Base-by-base conservation (phyloP, 2,113 vertebrate species). In the Cryptotis parvus region DNA sequence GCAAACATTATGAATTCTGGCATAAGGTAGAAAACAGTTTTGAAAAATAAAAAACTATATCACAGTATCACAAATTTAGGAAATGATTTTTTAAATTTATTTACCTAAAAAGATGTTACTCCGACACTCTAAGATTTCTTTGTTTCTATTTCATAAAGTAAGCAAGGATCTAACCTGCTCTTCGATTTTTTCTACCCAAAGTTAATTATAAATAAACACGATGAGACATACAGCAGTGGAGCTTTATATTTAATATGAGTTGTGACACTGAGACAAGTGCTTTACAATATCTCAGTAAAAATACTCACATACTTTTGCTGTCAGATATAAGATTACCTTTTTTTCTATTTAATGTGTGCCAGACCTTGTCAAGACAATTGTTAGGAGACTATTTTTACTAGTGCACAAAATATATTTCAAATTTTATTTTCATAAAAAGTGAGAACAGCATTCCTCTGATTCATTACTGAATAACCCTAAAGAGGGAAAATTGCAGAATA, bases 401-500 rank as follows among this genome's bases (percentile, higher is more conserved):
- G 5, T 45, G 69, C 9, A 4, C 15, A 18, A 92, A 93, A 24
- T 22, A 41, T n/a, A 49, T 63, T 41, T 72, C 77, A 27, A 84
- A 92, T 91, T 90, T 84, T 5, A 22, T 14, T 65, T 89, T 91
- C 75, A 85, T 70, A 72, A 91, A 84, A 72, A 70, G 1, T 9
- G 12, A 79, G 92, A 83, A 61, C n/a, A 87, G 9, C 15, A 75
- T 81, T 73, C 55, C n/a, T 86, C 87, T 66, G 37, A 86, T 90
- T 92, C 52, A 86, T 86, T 95, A 88, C 63, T 88, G 43, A 92
- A 69, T 83, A 89, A 91, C 74, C 78, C 92, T 75, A 93, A 43
- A 91, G 80, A 96, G 69, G 84, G 43, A 94, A 86, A 95, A 86
- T 91, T 94, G 79, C 45, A 93, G 87, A 66, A 90, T 76, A 81